Base-by-base conservation (phyloP, 2,113 vertebrate genomes). In the Pachycephala philippinensis region DNA sequence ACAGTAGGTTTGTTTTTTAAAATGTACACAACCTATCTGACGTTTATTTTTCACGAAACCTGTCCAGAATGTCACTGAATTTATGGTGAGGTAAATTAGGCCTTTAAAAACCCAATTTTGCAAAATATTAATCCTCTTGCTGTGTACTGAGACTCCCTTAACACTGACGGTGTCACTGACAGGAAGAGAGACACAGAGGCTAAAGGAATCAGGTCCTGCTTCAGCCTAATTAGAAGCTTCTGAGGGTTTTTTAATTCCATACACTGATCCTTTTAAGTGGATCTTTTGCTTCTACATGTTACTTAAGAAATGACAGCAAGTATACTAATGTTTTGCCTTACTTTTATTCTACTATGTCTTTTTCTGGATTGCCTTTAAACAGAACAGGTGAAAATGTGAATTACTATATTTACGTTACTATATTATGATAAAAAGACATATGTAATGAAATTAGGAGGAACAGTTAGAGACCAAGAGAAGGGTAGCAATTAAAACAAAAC, bases 71-170 rank as follows among this genome's bases (percentile, higher is more conserved):
- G 68, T 64, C 85, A 91, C 47, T 52, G 93, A 84, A 78, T 75
- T 90, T 93, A 81, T 40, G 28, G 72, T 42, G 80, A 92, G 22
- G 44, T 60, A 96, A 92, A 90, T 90, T 35, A 89, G 71, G 28
- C 37, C 50, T 90, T 94, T 94, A 75, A 94, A 90, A 76, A 59
- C 52, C 20, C 72, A 33, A 52, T 92, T 95, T 74, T 87, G 33
- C 60, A 93, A 94, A 83, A 84, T 89, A 94, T 57, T 95, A 95
- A 94, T 84, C 69, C 60, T 89, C 85, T 89, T 82, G 60, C 91
- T 66, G 40, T 65, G 72, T 74, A 66, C 47, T 75, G 85, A 90
- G 68, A 22, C 8, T 92, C 20, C 78, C 37, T 50, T 59, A 86
- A 44, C 44, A 21, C 63, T 60, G 66, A 35, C 0, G 0, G 27